Evolutionary conservation across 2,113 vertebrate genomes (phyloP).

Genomic region (Condylura cristata): DNA sequence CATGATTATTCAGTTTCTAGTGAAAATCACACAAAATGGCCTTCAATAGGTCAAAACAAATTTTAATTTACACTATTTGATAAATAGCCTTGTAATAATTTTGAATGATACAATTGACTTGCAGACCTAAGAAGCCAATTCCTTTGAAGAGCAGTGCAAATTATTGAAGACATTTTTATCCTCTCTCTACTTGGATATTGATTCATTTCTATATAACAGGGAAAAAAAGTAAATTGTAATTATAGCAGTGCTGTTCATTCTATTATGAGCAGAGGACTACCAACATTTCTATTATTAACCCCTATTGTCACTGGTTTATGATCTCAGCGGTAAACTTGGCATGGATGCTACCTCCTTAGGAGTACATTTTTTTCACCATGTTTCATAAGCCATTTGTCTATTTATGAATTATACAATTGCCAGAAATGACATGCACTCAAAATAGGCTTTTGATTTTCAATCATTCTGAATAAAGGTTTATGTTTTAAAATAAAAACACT

Average conservation of each 20-base stretch:
- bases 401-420: conserved; percentile 78
- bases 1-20: conserved; percentile 78
- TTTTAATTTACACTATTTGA: conserved; percentile 81
- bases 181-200: conserved; percentile 80
- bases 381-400: conserved; percentile 75
- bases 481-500: conserved; percentile 57
- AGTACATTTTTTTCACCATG: conserved; percentile 63
- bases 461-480: conserved; percentile 67
- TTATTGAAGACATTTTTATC: conserved; percentile 83
- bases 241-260: conserved; percentile 71
- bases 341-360: conserved; percentile 67
- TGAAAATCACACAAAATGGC: conserved; percentile 77
- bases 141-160: conserved; percentile 72
- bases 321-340: conserved; percentile 76
- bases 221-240: conserved; percentile 84
- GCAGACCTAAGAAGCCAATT: conserved; percentile 74
- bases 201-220: conserved; percentile 82
- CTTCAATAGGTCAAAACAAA: conserved; percentile 72
- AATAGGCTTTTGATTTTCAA: conserved; percentile 75
- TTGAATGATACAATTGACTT: conserved; percentile 80
- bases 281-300: conserved; percentile 79
- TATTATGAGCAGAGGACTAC: conserved; percentile 74
- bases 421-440: conserved; percentile 74
- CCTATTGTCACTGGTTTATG: conserved; percentile 79
- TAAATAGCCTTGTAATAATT: conserved; percentile 81